phyloP scores from a whole-genome alignment of 2,888 invertebrate genomes.

The Pollenia labialis region DNA sequence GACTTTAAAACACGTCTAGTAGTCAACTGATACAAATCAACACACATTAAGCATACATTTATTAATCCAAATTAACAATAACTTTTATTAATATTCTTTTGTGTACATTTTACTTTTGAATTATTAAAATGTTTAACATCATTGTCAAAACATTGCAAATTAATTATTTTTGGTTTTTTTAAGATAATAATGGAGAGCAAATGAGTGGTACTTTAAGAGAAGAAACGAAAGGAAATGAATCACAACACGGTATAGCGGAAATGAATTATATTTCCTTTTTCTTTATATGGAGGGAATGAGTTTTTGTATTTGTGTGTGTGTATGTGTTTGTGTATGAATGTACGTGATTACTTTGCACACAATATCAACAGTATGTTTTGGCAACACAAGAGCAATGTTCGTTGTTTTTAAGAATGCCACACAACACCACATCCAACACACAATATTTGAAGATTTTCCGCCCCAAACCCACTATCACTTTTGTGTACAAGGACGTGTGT shows the following conservation, averaged over 20 bases:
- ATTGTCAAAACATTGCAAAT: too few species aligned
- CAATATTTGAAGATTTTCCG: background rate
- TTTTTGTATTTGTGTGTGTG: background rate
- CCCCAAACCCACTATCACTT: background rate
- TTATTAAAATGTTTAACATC: too few species aligned
- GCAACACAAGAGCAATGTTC: slow-evolving; percentile 2
- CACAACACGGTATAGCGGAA: slow-evolving; percentile 7
- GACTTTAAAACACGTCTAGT: too few species aligned
- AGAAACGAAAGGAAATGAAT: slow-evolving; percentile 18
- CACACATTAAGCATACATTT: too few species aligned
- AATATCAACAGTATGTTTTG: slow-evolving; percentile 52
- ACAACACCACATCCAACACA: background rate
- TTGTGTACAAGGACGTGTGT: slow-evolving; percentile 28
- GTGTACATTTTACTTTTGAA: too few species aligned
- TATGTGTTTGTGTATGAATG: background rate
- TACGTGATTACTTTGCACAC: slow-evolving; percentile 1
- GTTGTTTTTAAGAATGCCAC: background rate
- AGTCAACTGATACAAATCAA: too few species aligned
- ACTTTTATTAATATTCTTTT: too few species aligned
- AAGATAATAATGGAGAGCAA: background rate
- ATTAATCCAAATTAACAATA: too few species aligned
- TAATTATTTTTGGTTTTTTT: too few species aligned
- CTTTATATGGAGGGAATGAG: background rate
- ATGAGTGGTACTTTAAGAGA: background rate
- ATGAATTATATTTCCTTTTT: slow-evolving; percentile 15